phyloP scores from a whole-genome alignment of 1,140 invertebrate species.

The Leptinotarsa undecemlineata region DNA sequence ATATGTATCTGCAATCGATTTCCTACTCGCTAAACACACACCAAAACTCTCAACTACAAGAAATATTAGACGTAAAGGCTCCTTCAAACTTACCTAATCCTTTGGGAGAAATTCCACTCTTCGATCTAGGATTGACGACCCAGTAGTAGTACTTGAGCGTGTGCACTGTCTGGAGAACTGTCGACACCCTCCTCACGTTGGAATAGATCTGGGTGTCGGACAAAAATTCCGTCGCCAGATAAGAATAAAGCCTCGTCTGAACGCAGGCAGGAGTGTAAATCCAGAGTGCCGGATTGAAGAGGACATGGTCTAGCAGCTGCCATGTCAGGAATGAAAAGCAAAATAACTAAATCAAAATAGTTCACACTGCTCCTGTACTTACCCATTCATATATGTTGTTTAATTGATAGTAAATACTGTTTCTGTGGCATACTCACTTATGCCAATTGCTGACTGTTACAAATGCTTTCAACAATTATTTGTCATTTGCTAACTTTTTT shows the following conservation, averaged over 20 bases:
- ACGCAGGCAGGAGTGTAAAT: slow-evolving; percentile 95
- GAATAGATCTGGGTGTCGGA: slow-evolving; percentile 97
- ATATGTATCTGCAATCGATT: too few relatives aligned
- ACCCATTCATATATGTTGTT: slow-evolving; percentile 30
- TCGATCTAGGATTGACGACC: slow-evolving; percentile 93
- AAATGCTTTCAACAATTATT: too few relatives aligned
- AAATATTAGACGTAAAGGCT: background rate
- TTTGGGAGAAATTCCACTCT: slow-evolving; percentile 93
- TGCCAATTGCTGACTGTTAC: too few relatives aligned
- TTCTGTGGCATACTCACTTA: too few relatives aligned
- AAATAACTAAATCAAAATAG: slow-evolving; percentile 71
- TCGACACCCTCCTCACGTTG: slow-evolving; percentile 94
- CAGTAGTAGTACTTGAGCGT: slow-evolving; percentile 99
- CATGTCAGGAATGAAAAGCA: slow-evolving; percentile 79
- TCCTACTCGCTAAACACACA: too few relatives aligned
- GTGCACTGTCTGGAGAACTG: slow-evolving; percentile 96
- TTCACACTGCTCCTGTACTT: slow-evolving; percentile 60
- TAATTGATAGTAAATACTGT: too few relatives aligned
- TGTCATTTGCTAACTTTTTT: too few relatives aligned
- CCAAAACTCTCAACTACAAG: too few relatives aligned
- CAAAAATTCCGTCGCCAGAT: slow-evolving; percentile 96
- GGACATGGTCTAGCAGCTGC: slow-evolving; percentile 96
- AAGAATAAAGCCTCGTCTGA: slow-evolving; percentile 95
- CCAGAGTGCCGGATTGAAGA: slow-evolving; percentile 99
- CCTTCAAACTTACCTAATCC: slow-evolving; percentile 76